Conservation (phyloP, 1,140 invertebrate species). For the Marisa cornuarietis region DNA sequence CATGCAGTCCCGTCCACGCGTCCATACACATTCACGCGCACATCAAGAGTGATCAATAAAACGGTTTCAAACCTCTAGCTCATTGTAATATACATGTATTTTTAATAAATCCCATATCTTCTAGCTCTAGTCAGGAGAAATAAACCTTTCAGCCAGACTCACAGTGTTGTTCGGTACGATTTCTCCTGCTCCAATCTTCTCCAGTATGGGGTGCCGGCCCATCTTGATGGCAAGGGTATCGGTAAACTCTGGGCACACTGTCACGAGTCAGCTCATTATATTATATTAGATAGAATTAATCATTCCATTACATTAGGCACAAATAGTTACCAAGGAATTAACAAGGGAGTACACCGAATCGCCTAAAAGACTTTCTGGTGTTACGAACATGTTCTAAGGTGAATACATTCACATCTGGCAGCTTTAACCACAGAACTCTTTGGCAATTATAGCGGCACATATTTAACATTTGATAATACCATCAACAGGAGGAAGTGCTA, state of each 20-base stretch:
- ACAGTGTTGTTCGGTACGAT: constrained; percentile 82
- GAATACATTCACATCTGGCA: too few relatives aligned
- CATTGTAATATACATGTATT: not conserved
- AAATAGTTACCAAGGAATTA: too few relatives aligned
- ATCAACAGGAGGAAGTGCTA: too few relatives aligned
- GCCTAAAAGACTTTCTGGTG: too few relatives aligned
- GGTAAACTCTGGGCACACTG: constrained; percentile 79
- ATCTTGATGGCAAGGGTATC: constrained; percentile 75
- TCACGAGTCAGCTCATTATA: constrained; percentile 50
- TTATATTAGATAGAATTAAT: not conserved
- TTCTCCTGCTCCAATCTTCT: constrained; percentile 71
- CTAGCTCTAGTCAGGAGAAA: not conserved
- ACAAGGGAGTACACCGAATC: too few relatives aligned
- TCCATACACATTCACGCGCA: not conserved
- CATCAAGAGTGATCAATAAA: too few relatives aligned
- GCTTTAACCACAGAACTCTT: too few relatives aligned
- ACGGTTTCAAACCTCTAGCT: not conserved
- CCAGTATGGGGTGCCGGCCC: constrained; percentile 83
- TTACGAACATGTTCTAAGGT: too few relatives aligned
- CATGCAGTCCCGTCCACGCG: not conserved
- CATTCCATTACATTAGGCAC: too few relatives aligned
- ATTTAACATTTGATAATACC: too few relatives aligned
- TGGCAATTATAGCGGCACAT: too few relatives aligned
- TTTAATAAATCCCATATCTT: not conserved
- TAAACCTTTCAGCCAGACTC: constrained; percentile 54